These are phyloP conservation scores for Dermochelys coriacea DNA, from an alignment of 2,797 vertebrate genomes.

Conservation along the genomic window DNA sequence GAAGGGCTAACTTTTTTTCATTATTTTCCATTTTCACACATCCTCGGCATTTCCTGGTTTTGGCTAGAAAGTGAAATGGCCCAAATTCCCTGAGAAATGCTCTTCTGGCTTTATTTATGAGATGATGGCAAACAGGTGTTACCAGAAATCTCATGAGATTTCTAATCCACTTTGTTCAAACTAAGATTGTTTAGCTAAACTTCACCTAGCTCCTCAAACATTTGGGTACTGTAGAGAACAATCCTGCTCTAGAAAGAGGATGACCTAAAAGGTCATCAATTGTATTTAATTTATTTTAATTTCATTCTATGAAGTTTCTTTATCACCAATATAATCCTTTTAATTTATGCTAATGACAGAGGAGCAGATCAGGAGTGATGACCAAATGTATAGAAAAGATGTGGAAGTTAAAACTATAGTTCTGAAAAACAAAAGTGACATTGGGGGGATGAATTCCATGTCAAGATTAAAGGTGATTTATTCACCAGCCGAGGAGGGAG, in stretches of 20 bases:
- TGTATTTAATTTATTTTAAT: neutral
- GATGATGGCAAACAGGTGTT: neutral
- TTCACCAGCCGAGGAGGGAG: conserved; percentile 24
- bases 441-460: neutral
- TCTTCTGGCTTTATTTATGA: neutral
- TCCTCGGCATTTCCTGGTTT: neutral
- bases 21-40: neutral
- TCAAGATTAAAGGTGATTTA: conserved; percentile 54
- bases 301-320: neutral
- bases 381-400: conserved; percentile 1
- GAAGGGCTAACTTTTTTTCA: neutral
- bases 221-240: neutral
- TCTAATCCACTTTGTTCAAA: neutral
- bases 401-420: conserved; percentile 37
- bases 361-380: neutral
- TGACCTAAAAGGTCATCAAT: neutral
- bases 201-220: neutral
- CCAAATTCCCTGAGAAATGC: neutral
- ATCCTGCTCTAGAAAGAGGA: neutral
- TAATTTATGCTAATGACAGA: conserved; percentile 3
- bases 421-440: conserved; percentile 44
- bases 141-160: neutral
- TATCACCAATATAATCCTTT: neutral
- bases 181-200: neutral
- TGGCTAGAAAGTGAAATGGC: neutral